Base-by-base conservation (phyloP, 1,140 invertebrate species). In the Ylistrum balloti region DNA sequence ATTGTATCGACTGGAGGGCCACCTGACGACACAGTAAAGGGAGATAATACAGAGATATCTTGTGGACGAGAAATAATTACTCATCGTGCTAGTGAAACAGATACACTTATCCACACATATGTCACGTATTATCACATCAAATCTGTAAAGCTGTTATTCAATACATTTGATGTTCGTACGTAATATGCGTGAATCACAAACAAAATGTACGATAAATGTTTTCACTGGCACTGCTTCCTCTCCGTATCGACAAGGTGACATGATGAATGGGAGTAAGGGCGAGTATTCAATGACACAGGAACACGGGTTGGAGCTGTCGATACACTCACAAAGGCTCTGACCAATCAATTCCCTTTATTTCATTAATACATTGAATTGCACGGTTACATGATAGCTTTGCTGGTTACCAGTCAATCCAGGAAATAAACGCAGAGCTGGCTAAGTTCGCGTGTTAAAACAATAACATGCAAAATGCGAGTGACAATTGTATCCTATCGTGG, bases 171-270 rank as follows among this genome's bases (percentile, higher is more conserved):
- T 28, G 56, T 74, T 28, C 56, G 22, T 74, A 48, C 56, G 56
- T 74, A 74, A 74, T 74, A 74, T 74, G 56, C 56, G 56, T 74
- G 56, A 74, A 74, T 74, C 56, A 74, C 56, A 74, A 74, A 74
- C 13, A 74, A 28, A 74, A 74, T n/a, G 56, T n/a, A 74, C 56
- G 56, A 74, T 74, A 74, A 74, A 74, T 74, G 56, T 74, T 74
- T n/a, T 74, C 56, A 74, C 56, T 74, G 56, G 9, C n/a, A 5
- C 22, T 28, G 56, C n/a, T 74, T 74, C 56, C 56, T 74, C 56
- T 11, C n/a, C 0, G 56, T 74, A 74, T 74, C 56, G 56, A 74
- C 56, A 74, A 28, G n/a, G n/a, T 74, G 56, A 11, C 56, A 74
- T 74, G 56, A 74, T n/a, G 56, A 11, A 74, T 74, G 22, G 56